These are phyloP conservation scores for Dolichotis patagonum DNA, from an alignment of 2,113 vertebrate species.

Conservation along the genomic window DNA sequence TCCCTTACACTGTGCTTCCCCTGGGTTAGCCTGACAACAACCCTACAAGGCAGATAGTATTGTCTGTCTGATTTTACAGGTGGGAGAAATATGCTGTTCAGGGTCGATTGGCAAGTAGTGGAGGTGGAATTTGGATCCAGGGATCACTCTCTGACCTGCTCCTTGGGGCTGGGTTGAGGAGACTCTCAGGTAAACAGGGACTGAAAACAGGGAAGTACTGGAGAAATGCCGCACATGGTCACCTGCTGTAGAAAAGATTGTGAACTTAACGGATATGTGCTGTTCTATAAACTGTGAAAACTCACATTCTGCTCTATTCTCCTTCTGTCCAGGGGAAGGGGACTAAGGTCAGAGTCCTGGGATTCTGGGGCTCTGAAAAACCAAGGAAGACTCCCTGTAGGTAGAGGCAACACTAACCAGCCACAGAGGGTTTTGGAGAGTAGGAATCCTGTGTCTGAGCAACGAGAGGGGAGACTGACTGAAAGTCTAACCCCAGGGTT, in stretches of 20 bases:
- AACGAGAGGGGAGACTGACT: accelerated
- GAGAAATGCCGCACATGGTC: accelerated
- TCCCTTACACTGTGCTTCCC: neutral
- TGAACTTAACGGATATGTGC: too few relatives aligned
- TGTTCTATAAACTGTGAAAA: neutral
- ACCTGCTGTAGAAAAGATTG: neutral
- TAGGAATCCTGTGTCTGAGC: neutral
- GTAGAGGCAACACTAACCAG: accelerated
- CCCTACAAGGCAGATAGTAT: neutral
- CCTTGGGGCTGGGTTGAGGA: neutral
- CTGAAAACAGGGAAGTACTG: neutral
- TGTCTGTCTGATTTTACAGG: neutral
- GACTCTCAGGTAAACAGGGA: neutral
- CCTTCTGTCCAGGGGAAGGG: neutral
- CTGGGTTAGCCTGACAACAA: too few relatives aligned
- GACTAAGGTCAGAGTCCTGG: neutral
- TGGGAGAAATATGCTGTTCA: neutral
- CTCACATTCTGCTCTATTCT: neutral
- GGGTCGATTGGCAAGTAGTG: neutral
- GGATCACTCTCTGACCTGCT: neutral
- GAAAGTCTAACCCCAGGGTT: neutral
- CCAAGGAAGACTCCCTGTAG: neutral
- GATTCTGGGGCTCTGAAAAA: neutral
- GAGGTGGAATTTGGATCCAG: neutral
- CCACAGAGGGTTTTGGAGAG: neutral